Evolutionary conservation across 1,140 invertebrate species (phyloP), one percentile per base, ranked within the genome.

Genomic region (Zaprionus vittiger): DNA sequence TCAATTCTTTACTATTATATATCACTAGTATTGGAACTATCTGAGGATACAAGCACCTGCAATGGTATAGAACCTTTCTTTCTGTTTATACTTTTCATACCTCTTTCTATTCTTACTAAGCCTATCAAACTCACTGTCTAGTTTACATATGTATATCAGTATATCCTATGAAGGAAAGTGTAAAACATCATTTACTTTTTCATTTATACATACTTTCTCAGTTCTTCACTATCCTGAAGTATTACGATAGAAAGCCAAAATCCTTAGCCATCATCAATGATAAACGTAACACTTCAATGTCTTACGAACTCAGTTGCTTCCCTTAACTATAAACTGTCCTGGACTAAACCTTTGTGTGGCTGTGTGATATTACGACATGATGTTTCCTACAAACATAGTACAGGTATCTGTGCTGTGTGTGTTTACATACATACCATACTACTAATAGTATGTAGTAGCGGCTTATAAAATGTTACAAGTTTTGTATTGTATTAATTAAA

Each of bases 401-500:
- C 17, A 52, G 20, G 47, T 52, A 24, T 52, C 20, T 52, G 47
- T 24, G 47, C 20, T 52, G 20, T 52, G 47, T 52, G 47, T 52
- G 47, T 52, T 22, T 52, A 52, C 47, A 52, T 20, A 52, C 47
- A 24, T 5, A 24, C 47, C 47, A 24, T 12, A 14, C 20, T 81
- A 83, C 20, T 81, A 83, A 87, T 76, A 85, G 68, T 71, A 15
- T 66, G 73, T 78, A 80, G 86, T 73, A 79, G 75, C 76, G 77
- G 81, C 89, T 91, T 91, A 91, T 91, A 87, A 91, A 91, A 91
- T 91, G 90, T 91, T 77, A 85, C 89, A 91, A 89, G 83, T 91
- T 91, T 83, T 91, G 89, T 85, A 91, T 83, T 91, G 89, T 85
- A 91, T 91, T 91, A 91, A 91, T 91, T 91, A 91, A 91, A 91